Base-by-base conservation (phyloP, 92 coral and sea anemone genomes). In the Epizoanthus illoricatus region DNA sequence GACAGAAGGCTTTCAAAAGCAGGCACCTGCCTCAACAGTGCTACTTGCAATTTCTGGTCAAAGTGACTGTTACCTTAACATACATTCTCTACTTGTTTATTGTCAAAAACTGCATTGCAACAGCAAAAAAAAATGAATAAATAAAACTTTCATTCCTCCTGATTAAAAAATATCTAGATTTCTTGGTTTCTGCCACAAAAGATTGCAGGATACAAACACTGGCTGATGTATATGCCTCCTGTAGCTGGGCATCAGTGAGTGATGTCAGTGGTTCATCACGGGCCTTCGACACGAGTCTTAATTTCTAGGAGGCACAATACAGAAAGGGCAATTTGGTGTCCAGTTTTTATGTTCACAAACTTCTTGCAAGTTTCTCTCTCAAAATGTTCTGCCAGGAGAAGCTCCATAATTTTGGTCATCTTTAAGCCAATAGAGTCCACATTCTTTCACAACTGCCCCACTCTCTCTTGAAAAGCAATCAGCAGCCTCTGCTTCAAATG, bases 201-300 rank as follows among this genome's bases (percentile, higher is more conserved):
- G 87, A 74, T 36, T 84, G 83, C 69, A 75, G 83, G 71, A 84
- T 84, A 59, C 75, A 61, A 43, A 45, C n/a, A 45, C 28, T 65
- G 40, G 80, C 71, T 56, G 62, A 79, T 65, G 87, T 23, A 54
- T 83, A 84, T 71, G 79, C 62, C n/a, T n/a, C 75, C 83, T 71
- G 81, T 71, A 75, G 75, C 24, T 74, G 87, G 69, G 87, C 83
- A 74, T 76, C 87, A 84, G 87, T 84, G 81, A 75, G 81, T 84
- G 87, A 43, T 63, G 81, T 45, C 33, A 84, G 20, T 47, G 83
- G 83, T 71, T 84, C 87, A n/a, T n/a, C n/a, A n/a, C n/a, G n/a
- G n/a, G n/a, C n/a, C 87, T 71, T 84, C 87, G 15, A 60, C 83
- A 71, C 87, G 87, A n/a, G 83, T 84, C 63, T 84, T 75, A 5